A percentile compares a stretch with the other conserved stretches of the same genome.
Evolutionary conservation across 2,797 vertebrate species (phyloP).

Genomic region (Coreius guichenoti): DNA sequence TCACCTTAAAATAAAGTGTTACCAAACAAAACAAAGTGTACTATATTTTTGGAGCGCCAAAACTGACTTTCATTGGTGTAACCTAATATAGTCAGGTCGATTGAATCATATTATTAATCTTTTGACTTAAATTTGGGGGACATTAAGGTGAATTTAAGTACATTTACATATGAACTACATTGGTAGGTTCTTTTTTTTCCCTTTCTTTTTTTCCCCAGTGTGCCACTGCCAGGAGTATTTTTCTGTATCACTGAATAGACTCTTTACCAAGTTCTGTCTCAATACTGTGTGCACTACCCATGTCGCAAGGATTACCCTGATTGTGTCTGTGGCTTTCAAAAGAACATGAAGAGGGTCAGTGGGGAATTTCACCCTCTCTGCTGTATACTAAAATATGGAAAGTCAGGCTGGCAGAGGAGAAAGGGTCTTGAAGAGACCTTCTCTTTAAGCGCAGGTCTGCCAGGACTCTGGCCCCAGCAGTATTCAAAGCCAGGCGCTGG

Average conservation of each 20-base stretch:
- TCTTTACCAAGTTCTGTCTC: constrained; percentile 1
- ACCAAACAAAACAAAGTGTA: not conserved
- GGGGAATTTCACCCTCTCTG: constrained; percentile 13
- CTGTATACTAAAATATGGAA: constrained; percentile 28
- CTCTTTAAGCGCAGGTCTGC: constrained; percentile 19
- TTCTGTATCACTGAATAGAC: not conserved
- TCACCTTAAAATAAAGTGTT: not conserved
- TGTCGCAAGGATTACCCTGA: constrained; percentile 10
- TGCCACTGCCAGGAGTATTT: not conserved
- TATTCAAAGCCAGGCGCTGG: constrained; percentile 25
- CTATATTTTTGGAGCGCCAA: not conserved
- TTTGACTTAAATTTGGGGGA: not conserved
- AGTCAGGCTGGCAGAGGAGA: constrained; percentile 11
- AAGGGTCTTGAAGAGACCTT: constrained; percentile 35
- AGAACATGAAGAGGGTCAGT: constrained; percentile 17
- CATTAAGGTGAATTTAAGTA: not conserved
- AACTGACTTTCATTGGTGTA: not conserved
- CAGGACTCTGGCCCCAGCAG: constrained; percentile 37
- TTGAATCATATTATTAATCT: not conserved
- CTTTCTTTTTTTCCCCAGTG: not conserved
- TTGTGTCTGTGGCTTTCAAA: constrained; percentile 30
- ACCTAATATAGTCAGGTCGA: not conserved
- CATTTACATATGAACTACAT: not conserved
- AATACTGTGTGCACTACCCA: constrained; percentile 1
- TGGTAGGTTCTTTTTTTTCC: not conserved